Base-by-base conservation (phyloP, 2,888 invertebrate genomes). In the Ophioninae sp. region DNA sequence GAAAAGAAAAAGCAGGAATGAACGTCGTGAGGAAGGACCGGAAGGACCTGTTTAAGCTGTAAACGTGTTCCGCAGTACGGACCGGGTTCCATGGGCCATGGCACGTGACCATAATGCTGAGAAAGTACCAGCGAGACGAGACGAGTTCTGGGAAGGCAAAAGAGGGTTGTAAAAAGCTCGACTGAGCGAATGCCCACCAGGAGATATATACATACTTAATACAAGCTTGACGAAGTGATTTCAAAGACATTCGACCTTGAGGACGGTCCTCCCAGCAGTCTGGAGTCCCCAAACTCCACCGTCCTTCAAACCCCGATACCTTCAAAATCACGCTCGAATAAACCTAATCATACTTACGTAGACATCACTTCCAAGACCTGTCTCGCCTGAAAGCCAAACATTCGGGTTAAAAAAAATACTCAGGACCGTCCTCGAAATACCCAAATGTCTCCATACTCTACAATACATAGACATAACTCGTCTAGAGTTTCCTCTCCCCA, bases 71-170 rank as follows among this genome's bases (percentile, higher is more conserved):
- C 84, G 88, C 89, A 88, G 85, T 86, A 80, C 86, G 39, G 77
- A 37, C 23, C 65, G 23, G 72, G 17, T 51, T 51, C 51, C 51
- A 51, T 39, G 71, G 81, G 44, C 67, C 65, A 74, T 58, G 84
- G 89, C 89, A 88, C 90, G 90, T 90, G 90, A 90, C 87, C 87
- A 88, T 90, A 90, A 90, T 90, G 85, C 85, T 86, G 87, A 87
- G 80, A 83, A 76, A 68, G 72, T 56, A 56, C 61, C 22, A 20
- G 77, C 22, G 10, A 56, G 13, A 8, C 63, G 0, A 37, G 9
- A 44, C 44, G 23, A 51, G 30, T 59, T 22, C 63, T 20, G 44
- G 51, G 23, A 20, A 20, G 10, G 37, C n/a, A 22, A 20, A 71
- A 22, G 39, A n/a, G 8, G 51, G 9, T 8, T 30, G 23, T 58